Conservation (phyloP, 2,888 invertebrate species). For the Dione juno region DNA sequence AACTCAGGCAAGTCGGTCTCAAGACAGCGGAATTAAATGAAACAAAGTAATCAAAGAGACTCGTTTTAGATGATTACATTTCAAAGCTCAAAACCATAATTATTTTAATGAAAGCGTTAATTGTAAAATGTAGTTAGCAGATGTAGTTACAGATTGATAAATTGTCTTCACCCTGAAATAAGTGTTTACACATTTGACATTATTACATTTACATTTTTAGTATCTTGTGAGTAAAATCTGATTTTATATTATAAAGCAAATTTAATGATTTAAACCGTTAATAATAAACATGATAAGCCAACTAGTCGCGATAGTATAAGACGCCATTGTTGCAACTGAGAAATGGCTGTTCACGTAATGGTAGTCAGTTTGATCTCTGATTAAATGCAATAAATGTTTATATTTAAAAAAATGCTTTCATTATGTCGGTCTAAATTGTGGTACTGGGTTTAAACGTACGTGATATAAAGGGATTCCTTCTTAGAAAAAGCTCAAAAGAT, state of each 20-base stretch:
- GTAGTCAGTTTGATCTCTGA: too few species aligned
- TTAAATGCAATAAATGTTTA: too few species aligned
- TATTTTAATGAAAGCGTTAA: slow-evolving; percentile 52
- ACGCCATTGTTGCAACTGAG: too few species aligned
- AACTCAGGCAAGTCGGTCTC: slow-evolving; percentile 3
- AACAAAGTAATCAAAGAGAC: slow-evolving; percentile 17
- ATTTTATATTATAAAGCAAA: slow-evolving; percentile 6
- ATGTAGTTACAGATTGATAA: slow-evolving; percentile 59
- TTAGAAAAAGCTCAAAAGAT: too few species aligned
- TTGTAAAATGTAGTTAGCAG: slow-evolving; percentile 56
- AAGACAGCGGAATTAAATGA: slow-evolving; percentile 8
- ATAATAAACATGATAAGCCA: neutral
- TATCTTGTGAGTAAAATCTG: slow-evolving; percentile 19
- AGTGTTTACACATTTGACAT: slow-evolving; percentile 56
- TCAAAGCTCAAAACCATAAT: slow-evolving; percentile 22
- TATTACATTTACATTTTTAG: slow-evolving; percentile 63
- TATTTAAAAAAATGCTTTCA: too few species aligned
- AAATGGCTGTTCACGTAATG: too few species aligned
- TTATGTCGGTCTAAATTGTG: too few species aligned
- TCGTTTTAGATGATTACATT: slow-evolving; percentile 8
- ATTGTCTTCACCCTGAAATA: slow-evolving; percentile 54
- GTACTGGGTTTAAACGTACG: too few species aligned
- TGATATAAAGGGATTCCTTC: too few species aligned
- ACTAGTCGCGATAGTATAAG: too few species aligned
- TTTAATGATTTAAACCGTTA: neutral